phyloP scores from a whole-genome alignment of 2,888 invertebrate species.

The Polydrusus pterygomalis region DNA sequence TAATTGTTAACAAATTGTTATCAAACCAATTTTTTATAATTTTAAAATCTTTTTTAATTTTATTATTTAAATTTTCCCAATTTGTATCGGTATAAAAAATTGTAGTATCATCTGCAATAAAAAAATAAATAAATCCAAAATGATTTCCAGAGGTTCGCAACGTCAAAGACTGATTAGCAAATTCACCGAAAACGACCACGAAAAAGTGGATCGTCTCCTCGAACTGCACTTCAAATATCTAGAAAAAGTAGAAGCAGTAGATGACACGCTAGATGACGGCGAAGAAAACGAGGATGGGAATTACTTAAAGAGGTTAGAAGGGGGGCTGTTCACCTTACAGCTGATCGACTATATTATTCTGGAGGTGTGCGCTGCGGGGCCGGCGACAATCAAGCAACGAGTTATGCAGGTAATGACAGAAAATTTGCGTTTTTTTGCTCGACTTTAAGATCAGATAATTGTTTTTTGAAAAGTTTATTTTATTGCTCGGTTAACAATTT shows the following conservation, averaged over 20 bases:
- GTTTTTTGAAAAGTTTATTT: no score
- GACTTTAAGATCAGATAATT: no score
- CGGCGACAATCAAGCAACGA: slow-evolving; percentile 53
- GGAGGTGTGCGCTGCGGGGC: slow-evolving; percentile 82
- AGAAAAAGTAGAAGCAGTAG: slow-evolving; percentile 91
- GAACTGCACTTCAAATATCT: slow-evolving; percentile 98
- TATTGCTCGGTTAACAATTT: no score
- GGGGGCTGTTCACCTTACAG: slow-evolving; percentile 96
- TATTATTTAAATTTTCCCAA: no score
- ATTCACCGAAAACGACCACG: slow-evolving; percentile 98
- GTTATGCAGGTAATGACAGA: slow-evolving; percentile 55
- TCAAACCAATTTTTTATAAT: no score
- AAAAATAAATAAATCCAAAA: no score
- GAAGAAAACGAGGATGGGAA: slow-evolving; percentile 80
- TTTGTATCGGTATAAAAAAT: no score
- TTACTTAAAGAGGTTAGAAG: slow-evolving; percentile 92
- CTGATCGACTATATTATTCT: slow-evolving; percentile 92
- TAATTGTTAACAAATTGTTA: no score
- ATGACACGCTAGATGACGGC: slow-evolving; percentile 81
- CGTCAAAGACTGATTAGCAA: slow-evolving; percentile 93
- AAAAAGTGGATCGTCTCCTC: slow-evolving; percentile 96
- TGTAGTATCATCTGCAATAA: no score
- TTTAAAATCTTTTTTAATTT: no score
- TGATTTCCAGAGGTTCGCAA: slow-evolving; percentile 86
- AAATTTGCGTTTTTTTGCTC: no score